Conservation (phyloP, 1,140 invertebrate genomes). For the Nasonia vitripennis region DNA sequence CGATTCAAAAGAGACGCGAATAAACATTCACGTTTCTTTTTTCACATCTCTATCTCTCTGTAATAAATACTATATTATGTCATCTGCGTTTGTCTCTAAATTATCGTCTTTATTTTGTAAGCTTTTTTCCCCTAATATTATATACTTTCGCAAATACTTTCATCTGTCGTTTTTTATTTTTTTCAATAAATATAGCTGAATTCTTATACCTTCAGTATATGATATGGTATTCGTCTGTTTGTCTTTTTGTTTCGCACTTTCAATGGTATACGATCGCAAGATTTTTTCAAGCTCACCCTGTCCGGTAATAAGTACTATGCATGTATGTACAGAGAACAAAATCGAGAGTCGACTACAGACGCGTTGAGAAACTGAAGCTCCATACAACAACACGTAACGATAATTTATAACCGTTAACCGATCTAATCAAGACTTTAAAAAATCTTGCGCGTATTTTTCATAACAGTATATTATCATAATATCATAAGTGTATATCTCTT, state of each 20-base stretch:
- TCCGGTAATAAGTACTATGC: background rate
- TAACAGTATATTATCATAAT: conserved; percentile 2
- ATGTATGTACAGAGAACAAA: background rate
- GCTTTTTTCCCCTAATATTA: background rate
- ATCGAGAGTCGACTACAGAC: background rate
- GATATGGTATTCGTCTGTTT: conserved; percentile 36
- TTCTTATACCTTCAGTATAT: background rate
- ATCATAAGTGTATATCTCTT: conserved; percentile 8
- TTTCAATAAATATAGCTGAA: conserved; percentile 20
- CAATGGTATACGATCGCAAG: background rate
- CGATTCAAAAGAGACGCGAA: conserved; percentile 1
- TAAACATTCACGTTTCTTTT: conserved; percentile 4
- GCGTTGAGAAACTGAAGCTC: background rate
- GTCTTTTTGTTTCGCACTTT: background rate
- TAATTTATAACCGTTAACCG: background rate
- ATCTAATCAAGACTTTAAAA: conserved; percentile 16
- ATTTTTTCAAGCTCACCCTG: conserved; percentile 27
- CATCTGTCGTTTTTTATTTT: background rate
- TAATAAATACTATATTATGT: conserved; percentile 54
- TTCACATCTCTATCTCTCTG: conserved; percentile 41
- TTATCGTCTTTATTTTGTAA: conserved; percentile 22
- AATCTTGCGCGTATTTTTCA: conserved; percentile 24
- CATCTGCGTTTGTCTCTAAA: background rate
- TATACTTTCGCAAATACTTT: conserved; percentile 39
- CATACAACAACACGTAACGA: background rate